phyloP scores from a whole-genome alignment of 2,888 invertebrate genomes.

The Amaurobius ferox region DNA sequence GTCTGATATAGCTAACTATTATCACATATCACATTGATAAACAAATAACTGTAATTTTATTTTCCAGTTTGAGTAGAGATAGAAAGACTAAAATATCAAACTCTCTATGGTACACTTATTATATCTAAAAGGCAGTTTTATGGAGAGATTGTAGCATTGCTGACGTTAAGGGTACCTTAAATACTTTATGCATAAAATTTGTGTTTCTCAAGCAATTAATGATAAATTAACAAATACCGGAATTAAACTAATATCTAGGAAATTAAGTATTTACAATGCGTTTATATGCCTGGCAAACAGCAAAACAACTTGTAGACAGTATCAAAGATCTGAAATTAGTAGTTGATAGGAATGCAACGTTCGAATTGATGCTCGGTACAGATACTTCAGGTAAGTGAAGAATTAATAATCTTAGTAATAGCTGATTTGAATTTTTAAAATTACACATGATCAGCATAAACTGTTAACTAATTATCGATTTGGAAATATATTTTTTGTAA shows the following conservation, averaged over 20 bases:
- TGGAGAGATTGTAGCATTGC: conserved; percentile 5
- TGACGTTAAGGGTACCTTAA: not conserved
- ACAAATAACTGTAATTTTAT: not conserved
- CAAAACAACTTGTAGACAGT: not conserved
- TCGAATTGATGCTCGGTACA: not conserved
- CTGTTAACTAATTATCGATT: too few relatives aligned
- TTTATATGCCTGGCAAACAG: not conserved
- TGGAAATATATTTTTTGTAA: too few relatives aligned
- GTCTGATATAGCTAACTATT: not conserved
- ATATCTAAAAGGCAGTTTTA: conserved; percentile 2
- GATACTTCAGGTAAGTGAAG: conserved; percentile 45
- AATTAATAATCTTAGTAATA: conserved; percentile 37
- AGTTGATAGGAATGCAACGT: conserved; percentile 6
- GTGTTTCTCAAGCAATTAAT: not conserved
- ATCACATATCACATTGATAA: conserved; percentile 9
- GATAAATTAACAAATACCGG: not conserved
- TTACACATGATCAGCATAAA: conserved; percentile 51
- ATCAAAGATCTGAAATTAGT: not conserved
- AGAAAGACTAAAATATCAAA: conserved; percentile 13
- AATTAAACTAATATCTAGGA: not conserved
- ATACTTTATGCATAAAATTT: not conserved
- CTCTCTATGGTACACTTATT: not conserved
- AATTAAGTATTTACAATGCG: conserved; percentile 41
- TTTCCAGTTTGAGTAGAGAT: not conserved
- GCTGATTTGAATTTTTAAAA: conserved; percentile 62